Conservation (phyloP, 2,113 vertebrate species). For the Aplodontia rufa region DNA sequence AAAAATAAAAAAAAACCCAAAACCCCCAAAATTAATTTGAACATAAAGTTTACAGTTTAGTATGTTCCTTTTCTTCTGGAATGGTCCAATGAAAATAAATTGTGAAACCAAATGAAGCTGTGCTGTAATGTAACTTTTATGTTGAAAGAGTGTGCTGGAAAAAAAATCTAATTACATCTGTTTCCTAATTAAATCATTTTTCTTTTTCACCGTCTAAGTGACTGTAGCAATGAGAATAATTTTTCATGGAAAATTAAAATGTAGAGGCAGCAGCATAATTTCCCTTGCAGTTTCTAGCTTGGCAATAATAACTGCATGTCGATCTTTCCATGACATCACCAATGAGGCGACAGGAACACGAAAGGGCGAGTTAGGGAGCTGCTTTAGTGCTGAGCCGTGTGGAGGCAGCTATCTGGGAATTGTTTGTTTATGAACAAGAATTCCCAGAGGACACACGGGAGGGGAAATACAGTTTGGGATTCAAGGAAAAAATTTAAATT, state of each 20-base stretch:
- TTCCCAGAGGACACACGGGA: constrained; percentile 79
- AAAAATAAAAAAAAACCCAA: too few relatives aligned
- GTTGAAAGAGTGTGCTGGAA: constrained; percentile 8
- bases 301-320: constrained; percentile 70
- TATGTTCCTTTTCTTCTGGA: neutral
- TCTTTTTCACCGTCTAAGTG: constrained; percentile 58
- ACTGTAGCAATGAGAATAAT: constrained; percentile 62
- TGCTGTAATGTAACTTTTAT: constrained; percentile 30
- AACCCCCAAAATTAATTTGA: neutral
- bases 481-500: constrained; percentile 69
- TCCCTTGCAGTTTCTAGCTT: constrained; percentile 67
- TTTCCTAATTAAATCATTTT: constrained; percentile 71
- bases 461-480: constrained; percentile 76
- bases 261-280: constrained; percentile 73
- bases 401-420: constrained; percentile 77
- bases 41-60: neutral
- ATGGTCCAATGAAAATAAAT: constrained; percentile 24
- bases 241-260: constrained; percentile 82
- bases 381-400: constrained; percentile 31
- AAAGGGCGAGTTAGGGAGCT: constrained; percentile 54
- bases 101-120: neutral
- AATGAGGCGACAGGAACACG: constrained; percentile 76
- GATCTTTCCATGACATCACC: constrained; percentile 86
- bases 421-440: constrained; percentile 76
- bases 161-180: constrained; percentile 41